These are phyloP conservation scores for Pristis pectinata DNA, from an alignment of 2,797 vertebrate genomes.

Conservation along the genomic window DNA sequence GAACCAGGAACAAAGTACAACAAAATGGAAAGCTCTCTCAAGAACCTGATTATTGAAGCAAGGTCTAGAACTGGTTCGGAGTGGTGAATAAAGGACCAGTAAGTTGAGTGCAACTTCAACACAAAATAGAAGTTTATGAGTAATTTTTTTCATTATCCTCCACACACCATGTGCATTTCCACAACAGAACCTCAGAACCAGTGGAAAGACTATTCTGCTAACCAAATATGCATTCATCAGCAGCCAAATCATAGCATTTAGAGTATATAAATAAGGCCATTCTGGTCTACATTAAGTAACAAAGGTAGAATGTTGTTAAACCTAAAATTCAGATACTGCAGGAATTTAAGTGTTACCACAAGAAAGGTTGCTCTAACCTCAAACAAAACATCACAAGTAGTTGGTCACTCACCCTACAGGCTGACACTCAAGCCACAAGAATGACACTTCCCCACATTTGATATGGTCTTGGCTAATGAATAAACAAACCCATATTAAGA, in stretches of 20 bases:
- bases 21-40: background rate
- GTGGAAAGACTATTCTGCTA: background rate
- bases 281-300: background rate
- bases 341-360: background rate
- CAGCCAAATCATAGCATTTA: background rate
- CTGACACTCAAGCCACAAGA: background rate
- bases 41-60: background rate
- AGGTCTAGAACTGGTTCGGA: background rate
- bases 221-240: background rate
- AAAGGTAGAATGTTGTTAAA: background rate
- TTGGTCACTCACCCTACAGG: background rate
- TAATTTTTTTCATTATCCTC: background rate
- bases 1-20: background rate
- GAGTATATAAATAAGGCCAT: background rate
- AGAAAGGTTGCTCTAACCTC: background rate
- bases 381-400: background rate
- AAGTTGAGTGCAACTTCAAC: background rate
- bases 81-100: background rate
- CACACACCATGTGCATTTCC: background rate
- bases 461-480: background rate
- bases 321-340: background rate
- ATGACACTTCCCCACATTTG: background rate
- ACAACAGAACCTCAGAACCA: background rate
- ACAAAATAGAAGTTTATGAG: background rate
- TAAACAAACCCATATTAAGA: background rate